Base-by-base conservation (phyloP, 2,888 invertebrate genomes). In the Sphaeridia pumilis region DNA sequence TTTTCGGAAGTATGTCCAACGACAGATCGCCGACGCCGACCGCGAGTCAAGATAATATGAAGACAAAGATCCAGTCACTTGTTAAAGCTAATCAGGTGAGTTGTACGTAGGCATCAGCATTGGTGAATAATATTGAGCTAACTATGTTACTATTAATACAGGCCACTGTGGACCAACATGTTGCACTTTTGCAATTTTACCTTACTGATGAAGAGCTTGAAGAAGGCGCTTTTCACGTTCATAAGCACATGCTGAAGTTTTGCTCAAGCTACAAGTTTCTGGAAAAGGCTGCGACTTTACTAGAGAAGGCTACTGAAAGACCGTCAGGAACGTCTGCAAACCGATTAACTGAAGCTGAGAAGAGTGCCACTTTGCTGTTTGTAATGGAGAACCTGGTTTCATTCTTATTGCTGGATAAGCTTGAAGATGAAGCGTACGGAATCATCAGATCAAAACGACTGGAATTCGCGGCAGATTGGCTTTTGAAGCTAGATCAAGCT, bases 201-300 rank as follows among this genome's bases (percentile, higher is more conserved):
- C 17, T 51, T 10, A 46, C 51, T 3, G 51, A 51, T 24, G 38
- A 38, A 21, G 45, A 51, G 21, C 4, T 51, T 38, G 27, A 22
- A 5, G 46, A 51, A 38, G 51, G 31, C 17, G 42, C 51, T 10
- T 17, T 17, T 10, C 51, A 51, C 21, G 46, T 51, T 25, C 45
- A 51, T 17, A 51, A 51, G 22, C 46, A 28, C 45, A 51, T 51
- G 51, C 35, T 51, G 36, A 51, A 51, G 41, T 51, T 25, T 38
- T 26, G 46, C 1, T 38, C 26, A 3, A 46, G 26, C 21, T 51
- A 45, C 22, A 45, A 51, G n/a, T 51, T 51, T 31, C 28, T 51
- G 17, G 46, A 51, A 34, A 51, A 46, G 22, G 17, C 51, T 14
- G n/a, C 45, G n/a, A 24, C 17, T 4, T 17, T 51, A 2, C 36